Evolutionary conservation across 2,797 vertebrate genomes (phyloP).

Genomic region (Gobio occitaniae): DNA sequence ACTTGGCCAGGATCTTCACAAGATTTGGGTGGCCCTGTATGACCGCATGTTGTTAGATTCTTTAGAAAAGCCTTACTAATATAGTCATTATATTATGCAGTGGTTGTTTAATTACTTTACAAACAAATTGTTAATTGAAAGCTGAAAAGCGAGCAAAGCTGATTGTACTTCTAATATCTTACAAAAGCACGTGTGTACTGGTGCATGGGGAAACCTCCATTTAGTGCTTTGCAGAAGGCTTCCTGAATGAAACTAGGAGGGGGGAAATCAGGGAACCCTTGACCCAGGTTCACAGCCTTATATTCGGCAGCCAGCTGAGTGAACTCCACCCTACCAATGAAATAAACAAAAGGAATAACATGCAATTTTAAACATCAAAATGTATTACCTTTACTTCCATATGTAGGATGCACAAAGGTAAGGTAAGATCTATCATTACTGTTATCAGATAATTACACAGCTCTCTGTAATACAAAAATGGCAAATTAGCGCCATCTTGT

Average conservation of each 20-base stretch:
- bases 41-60: neutral
- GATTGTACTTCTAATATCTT: slow-evolving; percentile 64
- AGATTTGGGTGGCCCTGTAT: slow-evolving; percentile 89
- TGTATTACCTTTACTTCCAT: neutral
- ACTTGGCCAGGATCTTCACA: slow-evolving; percentile 85
- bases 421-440: neutral
- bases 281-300: slow-evolving; percentile 89
- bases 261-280: slow-evolving; percentile 93
- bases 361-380: neutral
- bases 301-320: slow-evolving; percentile 78
- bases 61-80: neutral
- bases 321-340: slow-evolving; percentile 87
- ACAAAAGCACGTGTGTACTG: slow-evolving; percentile 94
- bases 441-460: neutral
- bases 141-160: neutral
- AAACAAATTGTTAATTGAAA: neutral
- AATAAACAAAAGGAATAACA: slow-evolving; percentile 44
- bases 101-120: neutral
- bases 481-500: neutral
- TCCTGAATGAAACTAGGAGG: slow-evolving; percentile 86
- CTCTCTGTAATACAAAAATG: neutral
- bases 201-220: slow-evolving; percentile 81
- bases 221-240: slow-evolving; percentile 80
- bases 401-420: neutral
- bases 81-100: neutral